Evolutionary conservation across 2,797 vertebrate species (phyloP), one percentile per base, ranked within the genome.

Genomic region (Phoxinus dragarum): DNA sequence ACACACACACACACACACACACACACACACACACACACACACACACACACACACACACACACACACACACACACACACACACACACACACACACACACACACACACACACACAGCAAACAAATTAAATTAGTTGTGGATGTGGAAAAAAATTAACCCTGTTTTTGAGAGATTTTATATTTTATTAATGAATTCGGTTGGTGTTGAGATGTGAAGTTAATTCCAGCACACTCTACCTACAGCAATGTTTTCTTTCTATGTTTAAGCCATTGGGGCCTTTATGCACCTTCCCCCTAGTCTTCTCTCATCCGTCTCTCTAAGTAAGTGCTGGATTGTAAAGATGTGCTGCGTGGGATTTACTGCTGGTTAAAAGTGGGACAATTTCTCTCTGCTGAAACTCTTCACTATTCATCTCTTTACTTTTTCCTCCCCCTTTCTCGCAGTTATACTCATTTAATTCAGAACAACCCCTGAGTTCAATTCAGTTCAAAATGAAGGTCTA

Each of bases 341-440:
- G 61, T 67, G 59, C 47, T 86, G 82, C 68, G 56, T 71, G 31
- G 77, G 76, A 86, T 78, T 89, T 76, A 81, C 64, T 64, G 80
- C 73, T 74, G 67, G 54, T 78, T 86, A 83, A 82, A 66, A 84
- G 59, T 77, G 80, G 85, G 47, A 69, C 72, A 64, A 23, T 40
- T 79, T 69, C 82, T 83, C 75, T 61, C 80, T 34, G 61, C 59
- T 83, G 59, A 76, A 83, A 84, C 56, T 47, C 61, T 52, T 61
- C 11, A 3, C 47, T 38, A 23, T 73, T 81, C 78, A 47, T 73
- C 27, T 12, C 69, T 40, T 54, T 80, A 19, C 27, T 80, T 72
- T 80, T 80, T 52, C 66, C 71, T 59, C 59, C 27, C 75, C 12
- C 42, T 34, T 44, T 67, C 31, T 67, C 23, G 40, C 72, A 52